Percentiles rank a stretch among this genome's conserved stretches.
Conservation (phyloP, 2,113 vertebrate species). For the Leptobrachium leishanense region DNA sequence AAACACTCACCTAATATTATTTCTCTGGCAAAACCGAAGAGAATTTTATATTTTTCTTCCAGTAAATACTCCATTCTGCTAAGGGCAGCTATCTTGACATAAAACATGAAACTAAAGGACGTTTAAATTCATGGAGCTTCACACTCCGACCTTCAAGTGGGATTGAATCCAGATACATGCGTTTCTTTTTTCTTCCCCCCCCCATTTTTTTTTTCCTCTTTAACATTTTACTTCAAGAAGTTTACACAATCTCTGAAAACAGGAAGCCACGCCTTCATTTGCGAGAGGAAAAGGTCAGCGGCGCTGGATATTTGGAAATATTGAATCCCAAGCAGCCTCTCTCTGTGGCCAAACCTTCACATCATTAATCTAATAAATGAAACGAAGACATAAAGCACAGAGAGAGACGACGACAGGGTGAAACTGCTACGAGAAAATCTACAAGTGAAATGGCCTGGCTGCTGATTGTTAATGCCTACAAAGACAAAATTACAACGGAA, state of each 20-base stretch:
- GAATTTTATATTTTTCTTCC: slow-evolving; percentile 22
- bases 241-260: slow-evolving; percentile 44
- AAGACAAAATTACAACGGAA: background rate
- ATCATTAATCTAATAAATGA: slow-evolving; percentile 27
- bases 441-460: background rate
- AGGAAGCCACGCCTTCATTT: slow-evolving; percentile 47
- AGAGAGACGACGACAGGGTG: slow-evolving; percentile 5
- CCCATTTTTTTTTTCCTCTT: background rate
- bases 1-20: slow-evolving; percentile 35
- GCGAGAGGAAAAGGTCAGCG: slow-evolving; percentile 45
- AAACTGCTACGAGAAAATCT: slow-evolving; percentile 7
- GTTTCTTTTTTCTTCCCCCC: background rate
- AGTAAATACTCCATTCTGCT: slow-evolving; percentile 38
- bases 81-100: slow-evolving; percentile 43
- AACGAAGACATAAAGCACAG: slow-evolving; percentile 18
- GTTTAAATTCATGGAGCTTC: slow-evolving; percentile 39
- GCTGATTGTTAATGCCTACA: background rate
- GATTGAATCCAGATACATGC: slow-evolving; percentile 29
- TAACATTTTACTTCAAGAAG: slow-evolving; percentile 39
- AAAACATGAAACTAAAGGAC: slow-evolving; percentile 42
- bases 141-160: slow-evolving; percentile 30
- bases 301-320: slow-evolving; percentile 37
- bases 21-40: slow-evolving; percentile 28
- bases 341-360: slow-evolving; percentile 18
- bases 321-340: slow-evolving; percentile 22